These are phyloP conservation scores for Lithophane semibrunnea DNA, from an alignment of 2,888 invertebrate genomes.

Conservation along the genomic window DNA sequence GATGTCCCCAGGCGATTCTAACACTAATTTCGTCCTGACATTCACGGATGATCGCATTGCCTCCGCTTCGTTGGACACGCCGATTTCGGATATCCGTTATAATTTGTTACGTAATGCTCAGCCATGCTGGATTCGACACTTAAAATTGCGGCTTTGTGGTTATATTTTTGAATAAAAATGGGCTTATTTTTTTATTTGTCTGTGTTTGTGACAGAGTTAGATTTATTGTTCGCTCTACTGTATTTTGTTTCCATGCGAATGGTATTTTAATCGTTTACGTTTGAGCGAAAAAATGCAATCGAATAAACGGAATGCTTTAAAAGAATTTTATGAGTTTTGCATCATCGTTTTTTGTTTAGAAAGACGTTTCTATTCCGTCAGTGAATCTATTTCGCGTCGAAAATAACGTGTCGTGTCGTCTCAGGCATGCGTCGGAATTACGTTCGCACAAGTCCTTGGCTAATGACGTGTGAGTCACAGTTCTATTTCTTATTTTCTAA, in stretches of 20 bases:
- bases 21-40: conserved; percentile 72
- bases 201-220: conserved; percentile 48
- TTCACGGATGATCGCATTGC: conserved; percentile 73
- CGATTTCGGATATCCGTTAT: conserved; percentile 74
- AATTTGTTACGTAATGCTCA: conserved; percentile 68
- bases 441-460: conserved; percentile 80
- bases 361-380: conserved; percentile 63
- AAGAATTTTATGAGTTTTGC: conserved; percentile 33
- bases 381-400: conserved; percentile 66
- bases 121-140: conserved; percentile 54
- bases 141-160: conserved; percentile 53
- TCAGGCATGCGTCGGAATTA: conserved; percentile 65
- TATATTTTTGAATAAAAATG: conserved; percentile 52
- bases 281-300: conserved; percentile 28
- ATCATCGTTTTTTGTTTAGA: conserved; percentile 45
- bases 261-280: conserved; percentile 37
- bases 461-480: conserved; percentile 83
- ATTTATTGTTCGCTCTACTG: conserved; percentile 41
- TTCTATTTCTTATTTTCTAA: conserved; percentile 89
- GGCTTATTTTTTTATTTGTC: conserved; percentile 44
- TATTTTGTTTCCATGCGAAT: conserved; percentile 32
- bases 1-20: conserved; percentile 59
- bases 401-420: conserved; percentile 73
- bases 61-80: conserved; percentile 65
- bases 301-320: conserved; percentile 12